Evolutionary conservation across 2,888 invertebrate species (phyloP), one percentile per base, ranked within the genome.

Genomic region (Liodrosophila aerea): DNA sequence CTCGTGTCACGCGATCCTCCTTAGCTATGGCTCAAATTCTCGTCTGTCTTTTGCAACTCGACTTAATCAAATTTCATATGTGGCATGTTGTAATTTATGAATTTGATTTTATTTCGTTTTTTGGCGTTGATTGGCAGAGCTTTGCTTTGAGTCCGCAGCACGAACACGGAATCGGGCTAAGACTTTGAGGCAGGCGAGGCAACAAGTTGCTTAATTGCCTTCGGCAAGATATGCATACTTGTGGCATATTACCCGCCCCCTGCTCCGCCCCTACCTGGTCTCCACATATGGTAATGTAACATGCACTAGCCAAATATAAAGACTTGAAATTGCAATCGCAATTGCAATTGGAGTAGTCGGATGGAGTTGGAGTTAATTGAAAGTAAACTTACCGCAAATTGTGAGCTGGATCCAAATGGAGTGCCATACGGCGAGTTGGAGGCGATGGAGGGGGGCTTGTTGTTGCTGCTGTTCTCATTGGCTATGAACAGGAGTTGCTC

Each of bases 401-500:
- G 81, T 44, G 75, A 53, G 39, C 31, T 72, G 43, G 77, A 53
- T 7, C 84, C 81, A 57, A 89, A 90, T 11, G 77, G 73, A 43
- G 87, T 63, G 64, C 69, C 73, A 15, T 54, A 73, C 18, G 60
- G 62, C 1, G 76, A 67, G 22, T 36, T 72, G 46, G 44, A 33
- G 1, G 62, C 49, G 7, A 54, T 50, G 30, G 77, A 27, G 5
- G 51, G 34, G 16, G 73, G 78, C n/a, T 70, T 74, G 62, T 56
- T 60, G 43, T 45, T 70, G 22, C 18, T 58, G 40, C 31, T 64
- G 36, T 29, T 82, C 41, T 88, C 87, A 59, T 87, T 85, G 69
- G 82, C 86, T 47, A 89, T 83, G 58, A 87, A 90, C 41, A 90
- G 64, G 4, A 88, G 74, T 58, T 89, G 89, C 18, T 89, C 89